phyloP scores from a whole-genome alignment of 2,113 vertebrate genomes.

The Cavia aperea region DNA sequence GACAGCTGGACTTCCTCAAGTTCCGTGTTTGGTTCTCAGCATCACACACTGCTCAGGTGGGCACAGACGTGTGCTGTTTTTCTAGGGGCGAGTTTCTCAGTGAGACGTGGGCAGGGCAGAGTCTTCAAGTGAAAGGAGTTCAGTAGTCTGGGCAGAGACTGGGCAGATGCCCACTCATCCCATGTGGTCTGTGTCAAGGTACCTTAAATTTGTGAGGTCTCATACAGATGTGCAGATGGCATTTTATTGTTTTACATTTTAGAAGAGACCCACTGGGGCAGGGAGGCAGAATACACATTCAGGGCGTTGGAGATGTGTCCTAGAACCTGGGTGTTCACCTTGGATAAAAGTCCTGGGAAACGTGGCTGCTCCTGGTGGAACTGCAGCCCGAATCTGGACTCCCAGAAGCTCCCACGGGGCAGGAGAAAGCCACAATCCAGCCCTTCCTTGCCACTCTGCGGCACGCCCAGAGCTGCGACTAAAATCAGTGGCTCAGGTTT shows the following conservation, averaged over 20 bases:
- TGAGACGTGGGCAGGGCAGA: not conserved
- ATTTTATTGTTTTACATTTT: not conserved
- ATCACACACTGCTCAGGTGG: fast-evolving
- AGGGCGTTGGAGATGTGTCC: not conserved
- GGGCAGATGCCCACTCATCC: fast-evolving
- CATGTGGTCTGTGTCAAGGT: fast-evolving
- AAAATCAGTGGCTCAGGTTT: no score
- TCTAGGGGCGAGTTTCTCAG: not conserved
- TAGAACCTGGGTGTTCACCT: not conserved
- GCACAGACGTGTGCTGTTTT: not conserved
- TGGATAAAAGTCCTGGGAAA: not conserved
- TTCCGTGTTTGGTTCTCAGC: not conserved
- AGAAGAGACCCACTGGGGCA: not conserved
- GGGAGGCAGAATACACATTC: not conserved
- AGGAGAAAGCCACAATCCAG: not conserved
- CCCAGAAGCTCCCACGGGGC: fast-evolving
- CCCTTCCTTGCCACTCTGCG: fast-evolving
- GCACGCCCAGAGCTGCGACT: not conserved
- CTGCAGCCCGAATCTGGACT: fast-evolving
- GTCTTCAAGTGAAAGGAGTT: not conserved
- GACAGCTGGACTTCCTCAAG: not conserved
- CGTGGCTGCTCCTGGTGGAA: not conserved
- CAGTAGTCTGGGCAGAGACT: fast-evolving
- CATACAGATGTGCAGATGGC: not conserved
- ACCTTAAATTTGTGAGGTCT: not conserved